Percentiles rank a stretch among this genome's conserved stretches.
phyloP scores from a whole-genome alignment of 2,888 invertebrate species.

The Rhamnusium bicolor region DNA sequence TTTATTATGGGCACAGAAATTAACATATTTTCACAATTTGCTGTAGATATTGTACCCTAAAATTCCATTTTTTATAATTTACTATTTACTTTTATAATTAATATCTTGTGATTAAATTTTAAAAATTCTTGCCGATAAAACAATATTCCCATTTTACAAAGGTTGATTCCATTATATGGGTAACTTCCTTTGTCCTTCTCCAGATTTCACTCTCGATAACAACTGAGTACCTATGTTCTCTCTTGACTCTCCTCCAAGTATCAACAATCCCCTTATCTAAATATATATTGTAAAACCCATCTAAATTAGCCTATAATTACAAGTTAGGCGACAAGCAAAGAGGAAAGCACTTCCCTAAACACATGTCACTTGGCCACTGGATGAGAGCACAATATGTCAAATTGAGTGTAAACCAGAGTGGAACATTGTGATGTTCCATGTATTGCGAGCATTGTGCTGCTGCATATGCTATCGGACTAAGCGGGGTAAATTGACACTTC shows the following conservation, averaged over 20 bases:
- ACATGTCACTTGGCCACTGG: constrained; percentile 48
- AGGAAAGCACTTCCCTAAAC: constrained; percentile 43
- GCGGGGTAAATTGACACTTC: constrained; percentile 70
- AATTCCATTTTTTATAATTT: too few species aligned
- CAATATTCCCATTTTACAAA: background rate
- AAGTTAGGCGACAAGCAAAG: constrained; percentile 40
- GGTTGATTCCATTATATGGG: background rate
- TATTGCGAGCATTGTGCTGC: constrained; percentile 36
- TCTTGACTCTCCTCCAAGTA: background rate
- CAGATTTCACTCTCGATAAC: background rate
- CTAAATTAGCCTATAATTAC: constrained; percentile 56
- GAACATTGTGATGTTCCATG: constrained; percentile 33
- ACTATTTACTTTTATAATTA: too few species aligned
- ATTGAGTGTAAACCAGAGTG: constrained; percentile 69
- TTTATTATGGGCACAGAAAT: too few species aligned
- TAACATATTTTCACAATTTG: too few species aligned
- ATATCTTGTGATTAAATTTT: too few species aligned
- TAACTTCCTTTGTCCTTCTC: background rate
- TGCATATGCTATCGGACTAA: constrained; percentile 65
- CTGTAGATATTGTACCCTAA: too few species aligned
- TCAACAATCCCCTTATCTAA: constrained; percentile 38
- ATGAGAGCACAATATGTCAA: constrained; percentile 68
- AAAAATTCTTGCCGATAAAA: background rate
- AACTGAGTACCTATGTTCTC: background rate
- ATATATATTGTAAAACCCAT: constrained; percentile 42